Evolutionary conservation across 1,140 invertebrate genomes (phyloP).

Genomic region (Glossosoma conforme): DNA sequence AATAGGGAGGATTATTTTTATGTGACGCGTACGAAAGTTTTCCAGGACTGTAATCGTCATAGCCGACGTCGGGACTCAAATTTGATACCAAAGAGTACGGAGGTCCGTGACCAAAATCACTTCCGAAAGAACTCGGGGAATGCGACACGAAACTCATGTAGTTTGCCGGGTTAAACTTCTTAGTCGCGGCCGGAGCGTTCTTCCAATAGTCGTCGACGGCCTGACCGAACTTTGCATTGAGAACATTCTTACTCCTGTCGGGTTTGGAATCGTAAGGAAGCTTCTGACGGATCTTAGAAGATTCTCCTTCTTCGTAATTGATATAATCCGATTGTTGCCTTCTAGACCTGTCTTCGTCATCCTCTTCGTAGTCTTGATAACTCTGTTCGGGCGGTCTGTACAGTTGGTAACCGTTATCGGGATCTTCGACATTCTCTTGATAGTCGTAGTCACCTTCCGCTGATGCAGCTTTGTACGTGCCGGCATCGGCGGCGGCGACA

Average conservation of each 20-base stretch:
- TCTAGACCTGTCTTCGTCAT: conserved; percentile 37
- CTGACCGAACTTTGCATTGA: conserved; percentile 34
- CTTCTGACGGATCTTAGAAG: conserved; percentile 30
- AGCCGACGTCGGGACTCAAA: conserved; percentile 6
- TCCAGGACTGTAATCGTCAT: background rate
- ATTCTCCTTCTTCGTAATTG: conserved; percentile 41
- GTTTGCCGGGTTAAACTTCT: conserved; percentile 6
- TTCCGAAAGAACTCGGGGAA: background rate
- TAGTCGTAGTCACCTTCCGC: conserved; percentile 23
- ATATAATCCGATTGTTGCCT: conserved; percentile 24
- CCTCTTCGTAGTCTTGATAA: conserved; percentile 28
- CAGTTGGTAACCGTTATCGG: conserved; percentile 34
- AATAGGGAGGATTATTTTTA: conserved; percentile 3
- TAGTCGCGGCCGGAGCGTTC: conserved; percentile 2
- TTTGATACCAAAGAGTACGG: conserved; percentile 11
- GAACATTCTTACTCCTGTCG: conserved; percentile 32
- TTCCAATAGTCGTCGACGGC: conserved; percentile 44
- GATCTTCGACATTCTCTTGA: conserved; percentile 9
- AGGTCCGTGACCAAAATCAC: conserved; percentile 5
- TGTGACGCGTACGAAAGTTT: conserved; percentile 1
- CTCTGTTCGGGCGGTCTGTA: conserved; percentile 28
- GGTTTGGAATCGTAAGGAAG: conserved; percentile 39
- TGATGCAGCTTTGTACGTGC: conserved; percentile 27
- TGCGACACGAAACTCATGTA: conserved; percentile 13
- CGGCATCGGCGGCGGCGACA: conserved; percentile 41